These are phyloP conservation scores for Scolopax bukidnonensis DNA, from an alignment of 2,797 vertebrate genomes.

Conservation along the genomic window DNA sequence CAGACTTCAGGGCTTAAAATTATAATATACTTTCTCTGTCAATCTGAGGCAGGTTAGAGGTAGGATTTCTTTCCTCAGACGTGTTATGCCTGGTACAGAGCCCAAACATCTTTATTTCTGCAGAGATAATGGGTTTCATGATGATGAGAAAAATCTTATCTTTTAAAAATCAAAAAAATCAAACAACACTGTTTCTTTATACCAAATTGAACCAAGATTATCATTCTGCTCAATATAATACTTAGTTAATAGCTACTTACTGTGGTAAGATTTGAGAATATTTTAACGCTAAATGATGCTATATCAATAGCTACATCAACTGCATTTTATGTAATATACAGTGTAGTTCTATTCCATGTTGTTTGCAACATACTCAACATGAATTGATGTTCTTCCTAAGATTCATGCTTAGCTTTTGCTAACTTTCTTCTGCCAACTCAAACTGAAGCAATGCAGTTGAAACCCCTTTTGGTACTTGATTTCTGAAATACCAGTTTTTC, in stretches of 20 bases:
- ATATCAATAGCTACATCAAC: rapidly evolving
- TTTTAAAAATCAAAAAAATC: neutral
- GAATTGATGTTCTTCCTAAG: neutral
- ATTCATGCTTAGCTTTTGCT: neutral
- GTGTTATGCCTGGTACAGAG: neutral
- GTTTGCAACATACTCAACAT: neutral
- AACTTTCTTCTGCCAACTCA: neutral
- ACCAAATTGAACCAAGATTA: neutral
- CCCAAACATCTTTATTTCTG: neutral
- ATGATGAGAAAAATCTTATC: neutral
- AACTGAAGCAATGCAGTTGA: neutral
- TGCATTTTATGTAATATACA: neutral
- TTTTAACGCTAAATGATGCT: neutral
- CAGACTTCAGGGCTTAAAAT: neutral
- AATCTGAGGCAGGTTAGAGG: neutral
- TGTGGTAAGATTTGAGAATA: neutral
- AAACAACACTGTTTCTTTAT: neutral
- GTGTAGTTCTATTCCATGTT: neutral
- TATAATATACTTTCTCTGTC: neutral
- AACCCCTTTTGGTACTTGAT: neutral
- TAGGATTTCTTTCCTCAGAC: neutral
- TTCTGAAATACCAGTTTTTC: neutral
- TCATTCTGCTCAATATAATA: neutral
- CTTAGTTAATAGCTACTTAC: neutral
- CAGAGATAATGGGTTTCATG: neutral